phyloP scores from a whole-genome alignment of 2,797 vertebrate species.

The Ispidina picta region DNA sequence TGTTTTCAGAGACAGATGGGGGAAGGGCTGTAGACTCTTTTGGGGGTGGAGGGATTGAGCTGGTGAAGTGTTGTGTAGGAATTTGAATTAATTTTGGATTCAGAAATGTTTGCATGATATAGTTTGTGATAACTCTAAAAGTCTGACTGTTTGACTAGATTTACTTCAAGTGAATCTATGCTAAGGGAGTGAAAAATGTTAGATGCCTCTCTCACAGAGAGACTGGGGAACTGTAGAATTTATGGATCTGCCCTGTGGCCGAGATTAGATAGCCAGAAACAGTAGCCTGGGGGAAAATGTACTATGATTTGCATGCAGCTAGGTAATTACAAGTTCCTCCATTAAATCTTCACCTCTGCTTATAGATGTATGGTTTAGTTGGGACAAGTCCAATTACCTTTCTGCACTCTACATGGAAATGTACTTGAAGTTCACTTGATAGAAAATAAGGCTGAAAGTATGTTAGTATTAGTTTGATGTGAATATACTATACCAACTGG shows the following conservation, averaged over 20 bases:
- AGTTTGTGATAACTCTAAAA: background rate
- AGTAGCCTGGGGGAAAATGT: constrained; percentile 6
- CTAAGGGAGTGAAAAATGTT: background rate
- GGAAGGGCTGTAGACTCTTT: constrained; percentile 4
- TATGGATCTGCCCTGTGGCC: constrained; percentile 18
- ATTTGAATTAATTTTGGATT: constrained; percentile 22
- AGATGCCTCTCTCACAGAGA: background rate
- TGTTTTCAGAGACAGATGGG: background rate
- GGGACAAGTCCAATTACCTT: constrained; percentile 28
- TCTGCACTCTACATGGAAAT: constrained; percentile 7
- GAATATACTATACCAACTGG: background rate
- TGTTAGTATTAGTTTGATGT: background rate
- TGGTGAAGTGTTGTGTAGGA: constrained; percentile 4
- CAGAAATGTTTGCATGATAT: background rate
- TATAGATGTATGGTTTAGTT: constrained; percentile 21
- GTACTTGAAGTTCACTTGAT: background rate
- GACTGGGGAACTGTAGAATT: background rate
- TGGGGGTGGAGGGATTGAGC: background rate
- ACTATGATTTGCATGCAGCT: constrained; percentile 45
- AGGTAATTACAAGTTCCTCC: constrained; percentile 48
- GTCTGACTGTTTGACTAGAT: background rate
- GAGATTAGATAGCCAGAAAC: constrained; percentile 39
- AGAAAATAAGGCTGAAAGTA: background rate
- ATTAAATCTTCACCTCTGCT: constrained; percentile 34
- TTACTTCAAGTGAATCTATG: background rate